Conservation (phyloP, 2,797 vertebrate species). For the Microchirus variegatus region DNA sequence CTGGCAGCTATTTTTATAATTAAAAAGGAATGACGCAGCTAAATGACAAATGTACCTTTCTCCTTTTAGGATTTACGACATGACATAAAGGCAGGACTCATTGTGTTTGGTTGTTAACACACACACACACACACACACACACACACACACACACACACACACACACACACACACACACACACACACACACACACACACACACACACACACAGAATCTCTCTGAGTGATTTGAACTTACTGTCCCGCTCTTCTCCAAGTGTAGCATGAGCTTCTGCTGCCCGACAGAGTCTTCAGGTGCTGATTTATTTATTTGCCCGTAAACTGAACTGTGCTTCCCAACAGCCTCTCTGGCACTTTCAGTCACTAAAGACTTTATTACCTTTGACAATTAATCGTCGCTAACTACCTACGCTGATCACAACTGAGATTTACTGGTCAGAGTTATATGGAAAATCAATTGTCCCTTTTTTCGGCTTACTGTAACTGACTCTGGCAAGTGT, state of each 20-base stretch:
- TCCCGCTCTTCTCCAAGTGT: conserved; percentile 64
- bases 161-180: conserved; percentile 18
- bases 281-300: conserved; percentile 45
- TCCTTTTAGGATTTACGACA: conserved; percentile 64
- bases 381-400: conserved; percentile 78
- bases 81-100: conserved; percentile 60
- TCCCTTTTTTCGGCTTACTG: conserved; percentile 71
- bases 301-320: conserved; percentile 82
- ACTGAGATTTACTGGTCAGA: conserved; percentile 71
- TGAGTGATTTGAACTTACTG: conserved; percentile 72
- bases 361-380: conserved; percentile 76
- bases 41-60: conserved; percentile 61
- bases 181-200: conserved; percentile 21
- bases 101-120: conserved; percentile 64
- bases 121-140: conserved; percentile 24
- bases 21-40: conserved; percentile 62
- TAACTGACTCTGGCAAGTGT: conserved; percentile 67
- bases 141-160: conserved; percentile 18
- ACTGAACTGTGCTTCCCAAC: conserved; percentile 66
- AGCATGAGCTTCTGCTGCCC: conserved; percentile 57
- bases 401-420: conserved; percentile 77
- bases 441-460: conserved; percentile 74
- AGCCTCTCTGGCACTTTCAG: conserved; percentile 68
- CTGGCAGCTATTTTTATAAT: conserved; percentile 57
- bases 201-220: conserved; percentile 24